Base-by-base conservation (phyloP, 2,888 invertebrate species). In the Antheraea yamamai region DNA sequence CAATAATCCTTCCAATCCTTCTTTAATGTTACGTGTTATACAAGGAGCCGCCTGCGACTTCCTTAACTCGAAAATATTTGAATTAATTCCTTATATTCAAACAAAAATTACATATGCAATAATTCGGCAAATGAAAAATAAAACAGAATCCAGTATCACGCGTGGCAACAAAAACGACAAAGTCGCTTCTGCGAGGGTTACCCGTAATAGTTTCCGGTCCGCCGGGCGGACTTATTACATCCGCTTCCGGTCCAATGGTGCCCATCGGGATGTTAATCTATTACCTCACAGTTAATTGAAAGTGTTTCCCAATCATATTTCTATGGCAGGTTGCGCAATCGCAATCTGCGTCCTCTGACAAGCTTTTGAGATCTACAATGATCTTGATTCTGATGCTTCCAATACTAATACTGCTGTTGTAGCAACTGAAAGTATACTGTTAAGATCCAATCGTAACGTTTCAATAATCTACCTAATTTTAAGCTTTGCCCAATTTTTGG, bases 131-230 rank as follows among this genome's bases (percentile, higher is more conserved):
- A 66, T 66, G 30, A 30, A 16, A 30, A 30, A 12, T 30, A 16
- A 66, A 66, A 66, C 26, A 16, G 64, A 66, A 16, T 66, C 64
- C 14, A 16, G 30, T 30, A n/a, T 20, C 72, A 66, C 30, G 64
- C 30, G 30, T 66, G 64, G 30, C 64, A 64, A 72, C 72, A 61
- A 70, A 61, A 61, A 51, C 30, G 52, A 70, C 74, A 58, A 58
- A 75, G 72, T 75, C 75, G 51, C 64, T 16, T 26, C 66, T 39
- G 73, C 61, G 75, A 75, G 75, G 75, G 66, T 75, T 75, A 72
- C 79, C 79, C 79, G 87, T 88, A 88, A 90, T 89, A 88, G 88
- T 85, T 91, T 91, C 91, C 90, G 87, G 86, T 82, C 83, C 83
- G 83, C 64, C 83, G 88, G 82, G 80, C 85, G 83, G 82, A 83